A percentile compares a stretch with the other conserved stretches of the same genome.
These are phyloP conservation scores for Otus sunia DNA, from an alignment of 2,113 vertebrate species.

Conservation along the genomic window DNA sequence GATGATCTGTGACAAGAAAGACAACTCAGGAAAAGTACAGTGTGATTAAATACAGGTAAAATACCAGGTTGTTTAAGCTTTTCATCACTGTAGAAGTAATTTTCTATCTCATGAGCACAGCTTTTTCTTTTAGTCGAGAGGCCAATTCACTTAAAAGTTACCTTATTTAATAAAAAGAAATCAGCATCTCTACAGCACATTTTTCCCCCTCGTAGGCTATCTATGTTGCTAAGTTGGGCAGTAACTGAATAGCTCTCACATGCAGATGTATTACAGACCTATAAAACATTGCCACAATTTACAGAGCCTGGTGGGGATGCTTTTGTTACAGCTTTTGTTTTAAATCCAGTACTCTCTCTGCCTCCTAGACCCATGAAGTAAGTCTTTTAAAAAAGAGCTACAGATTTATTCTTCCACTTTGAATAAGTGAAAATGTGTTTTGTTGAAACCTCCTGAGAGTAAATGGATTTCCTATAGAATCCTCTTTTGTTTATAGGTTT, in stretches of 20 bases:
- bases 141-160: not conserved
- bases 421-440: constrained; percentile 68
- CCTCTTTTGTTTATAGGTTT: constrained; percentile 60
- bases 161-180: not conserved
- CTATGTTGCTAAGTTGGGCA: not conserved
- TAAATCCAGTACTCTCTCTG: constrained; percentile 55
- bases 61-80: not conserved
- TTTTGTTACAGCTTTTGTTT: constrained; percentile 61
- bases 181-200: not conserved
- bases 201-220: not conserved
- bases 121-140: not conserved
- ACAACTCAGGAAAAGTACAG: not conserved
- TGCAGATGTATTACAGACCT: constrained; percentile 6
- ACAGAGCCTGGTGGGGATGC: not conserved
- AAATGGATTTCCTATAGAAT: constrained; percentile 64
- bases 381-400: constrained; percentile 39
- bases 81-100: not conserved
- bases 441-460: constrained; percentile 59
- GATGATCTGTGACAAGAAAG: not conserved
- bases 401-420: constrained; percentile 68
- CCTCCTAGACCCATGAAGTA: constrained; percentile 23
- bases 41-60: not conserved
- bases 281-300: constrained; percentile 28
- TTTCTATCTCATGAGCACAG: not conserved
- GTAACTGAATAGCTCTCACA: not conserved